phyloP scores from a whole-genome alignment of 2,113 vertebrate species.

The Myotis yumanensis region DNA sequence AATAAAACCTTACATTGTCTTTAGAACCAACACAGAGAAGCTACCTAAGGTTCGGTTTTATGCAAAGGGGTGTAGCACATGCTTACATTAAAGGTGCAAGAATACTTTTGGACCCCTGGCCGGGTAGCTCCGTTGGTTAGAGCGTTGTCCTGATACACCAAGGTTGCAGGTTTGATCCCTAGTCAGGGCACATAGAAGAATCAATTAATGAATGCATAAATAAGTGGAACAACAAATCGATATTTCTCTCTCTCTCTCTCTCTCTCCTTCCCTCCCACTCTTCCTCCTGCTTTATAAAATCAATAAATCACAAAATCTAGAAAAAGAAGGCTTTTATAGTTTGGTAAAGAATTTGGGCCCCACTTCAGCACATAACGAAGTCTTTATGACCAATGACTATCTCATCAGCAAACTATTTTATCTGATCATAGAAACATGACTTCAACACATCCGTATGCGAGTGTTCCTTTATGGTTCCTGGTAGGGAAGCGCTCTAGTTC shows the following conservation, averaged over 20 bases:
- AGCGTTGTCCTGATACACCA: background rate
- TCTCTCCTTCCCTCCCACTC: too few relatives aligned
- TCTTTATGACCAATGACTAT: slow-evolving; percentile 3
- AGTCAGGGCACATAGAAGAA: background rate
- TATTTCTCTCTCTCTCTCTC: background rate
- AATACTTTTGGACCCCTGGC: background rate
- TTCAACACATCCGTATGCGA: background rate
- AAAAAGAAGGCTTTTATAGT: background rate
- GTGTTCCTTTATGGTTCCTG: slow-evolving; percentile 38
- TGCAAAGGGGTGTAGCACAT: background rate
- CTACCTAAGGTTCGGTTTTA: background rate
- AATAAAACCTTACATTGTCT: background rate
- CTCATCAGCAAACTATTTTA: slow-evolving; percentile 35
- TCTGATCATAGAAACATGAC: slow-evolving; percentile 39
- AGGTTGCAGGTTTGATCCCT: background rate
- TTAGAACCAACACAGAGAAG: background rate
- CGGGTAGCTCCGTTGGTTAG: background rate
- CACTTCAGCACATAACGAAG: background rate
- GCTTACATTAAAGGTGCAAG: background rate
- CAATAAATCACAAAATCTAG: too few relatives aligned
- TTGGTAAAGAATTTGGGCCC: background rate
- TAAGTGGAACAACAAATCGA: background rate
- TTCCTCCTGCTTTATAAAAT: background rate
- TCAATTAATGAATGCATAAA: background rate
- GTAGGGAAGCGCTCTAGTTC: background rate